These are phyloP conservation scores for Atlantisia rogersi DNA, from an alignment of 2,113 vertebrate genomes.

Conservation along the genomic window DNA sequence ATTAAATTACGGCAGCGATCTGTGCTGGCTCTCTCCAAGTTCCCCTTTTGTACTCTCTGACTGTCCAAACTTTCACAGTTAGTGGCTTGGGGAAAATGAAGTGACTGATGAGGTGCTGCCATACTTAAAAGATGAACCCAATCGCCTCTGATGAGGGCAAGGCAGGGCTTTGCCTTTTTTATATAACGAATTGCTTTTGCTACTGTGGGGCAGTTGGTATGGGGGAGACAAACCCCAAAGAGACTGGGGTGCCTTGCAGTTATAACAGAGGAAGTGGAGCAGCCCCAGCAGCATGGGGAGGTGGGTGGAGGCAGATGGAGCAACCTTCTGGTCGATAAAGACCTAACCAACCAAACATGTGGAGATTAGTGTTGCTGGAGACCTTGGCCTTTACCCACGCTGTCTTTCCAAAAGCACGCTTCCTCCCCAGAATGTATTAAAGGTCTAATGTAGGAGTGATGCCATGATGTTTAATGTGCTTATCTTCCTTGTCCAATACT, in stretches of 20 bases:
- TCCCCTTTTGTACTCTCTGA: neutral
- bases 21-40: neutral
- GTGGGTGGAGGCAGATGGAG: neutral
- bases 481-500: neutral
- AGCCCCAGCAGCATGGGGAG: accelerated
- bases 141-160: neutral
- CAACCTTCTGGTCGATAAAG: accelerated
- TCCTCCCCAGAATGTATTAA: too few species aligned
- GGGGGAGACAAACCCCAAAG: neutral
- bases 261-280: neutral
- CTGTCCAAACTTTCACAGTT: neutral
- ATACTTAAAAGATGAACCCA: neutral
- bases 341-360: neutral
- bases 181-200: neutral
- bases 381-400: neutral
- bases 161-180: neutral
- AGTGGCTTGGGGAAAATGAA: neutral
- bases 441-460: neutral
- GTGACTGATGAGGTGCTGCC: neutral
- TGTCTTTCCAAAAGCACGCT: neutral
- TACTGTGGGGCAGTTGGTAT: neutral
- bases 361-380: neutral
- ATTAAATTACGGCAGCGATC: neutral
- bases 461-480: neutral
- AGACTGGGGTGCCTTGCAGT: too few species aligned